Evolutionary conservation across 1,140 invertebrate species (phyloP).

Genomic region (Zaprionus nigranus): DNA sequence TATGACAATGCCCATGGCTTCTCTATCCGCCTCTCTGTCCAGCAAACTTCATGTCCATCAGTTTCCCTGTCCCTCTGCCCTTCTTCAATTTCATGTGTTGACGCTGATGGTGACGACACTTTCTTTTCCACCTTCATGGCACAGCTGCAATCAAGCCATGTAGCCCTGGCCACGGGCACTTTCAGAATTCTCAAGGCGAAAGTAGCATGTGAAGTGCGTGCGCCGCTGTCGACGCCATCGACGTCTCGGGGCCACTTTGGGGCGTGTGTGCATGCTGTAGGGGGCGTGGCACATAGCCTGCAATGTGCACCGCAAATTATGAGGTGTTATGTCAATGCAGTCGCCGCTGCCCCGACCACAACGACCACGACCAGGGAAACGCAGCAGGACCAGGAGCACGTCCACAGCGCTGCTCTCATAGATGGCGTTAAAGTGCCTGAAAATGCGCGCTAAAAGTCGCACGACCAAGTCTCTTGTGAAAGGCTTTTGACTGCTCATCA

Average conservation of each 20-base stretch:
- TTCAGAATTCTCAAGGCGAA: constrained; percentile 81
- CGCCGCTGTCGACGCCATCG: constrained; percentile 26
- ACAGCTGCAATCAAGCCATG: constrained; percentile 20
- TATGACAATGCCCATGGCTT: constrained; percentile 57
- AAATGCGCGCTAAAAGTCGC: constrained; percentile 79
- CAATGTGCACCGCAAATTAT: constrained; percentile 77
- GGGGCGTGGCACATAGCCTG: constrained; percentile 49
- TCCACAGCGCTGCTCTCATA: constrained; percentile 21
- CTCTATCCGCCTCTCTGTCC: background rate
- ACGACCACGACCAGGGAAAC: background rate
- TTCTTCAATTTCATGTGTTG: constrained; percentile 47
- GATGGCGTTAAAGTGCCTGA: constrained; percentile 74
- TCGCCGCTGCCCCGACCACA: constrained; percentile 26
- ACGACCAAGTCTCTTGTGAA: constrained; percentile 71
- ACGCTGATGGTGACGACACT: constrained; percentile 67
- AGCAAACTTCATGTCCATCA: background rate
- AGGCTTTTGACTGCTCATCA: constrained; percentile 50
- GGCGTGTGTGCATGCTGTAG: constrained; percentile 55
- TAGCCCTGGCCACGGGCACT: constrained; percentile 47
- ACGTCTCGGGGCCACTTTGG: constrained; percentile 17
- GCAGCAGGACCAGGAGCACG: constrained; percentile 1
- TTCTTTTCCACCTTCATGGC: constrained; percentile 64
- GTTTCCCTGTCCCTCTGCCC: background rate
- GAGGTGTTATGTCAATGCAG: constrained; percentile 80
- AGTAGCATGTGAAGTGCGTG: constrained; percentile 65